Evolutionary conservation across 2,113 vertebrate species (phyloP).

Genomic region (Myodes glareolus): DNA sequence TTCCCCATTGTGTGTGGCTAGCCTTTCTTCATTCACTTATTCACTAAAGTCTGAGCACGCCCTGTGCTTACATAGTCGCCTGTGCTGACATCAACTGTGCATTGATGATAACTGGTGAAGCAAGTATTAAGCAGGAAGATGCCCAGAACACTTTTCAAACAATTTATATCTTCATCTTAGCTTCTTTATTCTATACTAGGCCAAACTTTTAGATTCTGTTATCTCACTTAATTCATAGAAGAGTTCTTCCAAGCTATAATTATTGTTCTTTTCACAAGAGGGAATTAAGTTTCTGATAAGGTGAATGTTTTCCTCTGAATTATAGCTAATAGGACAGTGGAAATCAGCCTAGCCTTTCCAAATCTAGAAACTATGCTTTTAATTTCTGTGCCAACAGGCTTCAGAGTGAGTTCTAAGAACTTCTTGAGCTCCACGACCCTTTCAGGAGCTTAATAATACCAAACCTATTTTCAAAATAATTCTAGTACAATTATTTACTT

Average conservation of each 20-base stretch:
- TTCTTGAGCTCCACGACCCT: neutral
- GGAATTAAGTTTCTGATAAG: neutral
- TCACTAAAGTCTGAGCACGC: neutral
- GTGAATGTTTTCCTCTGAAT: neutral
- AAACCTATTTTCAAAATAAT: conserved; percentile 38
- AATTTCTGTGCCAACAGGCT: neutral
- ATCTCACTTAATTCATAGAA: neutral
- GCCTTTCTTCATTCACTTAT: neutral
- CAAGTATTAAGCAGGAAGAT: neutral
- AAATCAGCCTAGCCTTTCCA: neutral
- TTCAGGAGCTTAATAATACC: neutral
- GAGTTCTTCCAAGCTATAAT: neutral
- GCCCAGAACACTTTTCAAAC: neutral
- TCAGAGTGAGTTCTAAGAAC: neutral
- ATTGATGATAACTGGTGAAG: neutral
- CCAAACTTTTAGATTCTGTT: neutral
- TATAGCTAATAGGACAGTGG: neutral
- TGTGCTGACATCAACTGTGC: neutral
- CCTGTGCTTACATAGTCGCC: neutral
- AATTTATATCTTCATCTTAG: neutral
- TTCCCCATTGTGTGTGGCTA: neutral
- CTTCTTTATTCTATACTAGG: neutral
- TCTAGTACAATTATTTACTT: neutral
- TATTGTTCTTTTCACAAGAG: neutral
- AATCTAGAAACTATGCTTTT: conserved; percentile 6